Conservation (phyloP, 1,140 invertebrate species). For the Orchesella cincta region DNA sequence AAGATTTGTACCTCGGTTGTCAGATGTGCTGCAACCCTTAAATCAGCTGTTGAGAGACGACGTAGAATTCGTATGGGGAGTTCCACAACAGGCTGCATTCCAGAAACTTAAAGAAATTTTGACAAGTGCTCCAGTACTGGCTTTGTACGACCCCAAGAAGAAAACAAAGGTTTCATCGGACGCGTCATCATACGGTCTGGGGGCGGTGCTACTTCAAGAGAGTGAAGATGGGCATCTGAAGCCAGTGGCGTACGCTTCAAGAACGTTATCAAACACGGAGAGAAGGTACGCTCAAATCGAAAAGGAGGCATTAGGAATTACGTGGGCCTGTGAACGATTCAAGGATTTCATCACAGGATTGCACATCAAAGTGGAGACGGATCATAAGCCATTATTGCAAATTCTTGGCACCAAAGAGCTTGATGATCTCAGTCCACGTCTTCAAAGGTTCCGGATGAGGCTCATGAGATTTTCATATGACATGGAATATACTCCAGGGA, state of each 20-base stretch:
- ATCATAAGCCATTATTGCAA: slow-evolving; percentile 53
- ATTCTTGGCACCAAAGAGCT: slow-evolving; percentile 51
- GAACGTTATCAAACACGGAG: slow-evolving; percentile 48
- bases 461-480: slow-evolving; percentile 54
- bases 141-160: slow-evolving; percentile 1
- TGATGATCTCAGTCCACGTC: slow-evolving; percentile 53
- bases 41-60: not conserved
- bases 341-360: slow-evolving; percentile 51
- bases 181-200: slow-evolving; percentile 50
- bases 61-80: not conserved
- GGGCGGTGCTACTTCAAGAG: slow-evolving; percentile 51
- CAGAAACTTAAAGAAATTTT: slow-evolving; percentile 20
- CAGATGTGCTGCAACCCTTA: slow-evolving; percentile 49
- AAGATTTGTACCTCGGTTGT: slow-evolving; percentile 53
- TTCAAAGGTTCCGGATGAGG: slow-evolving; percentile 55
- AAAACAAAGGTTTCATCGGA: slow-evolving; percentile 40
- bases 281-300: slow-evolving; percentile 52
- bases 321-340: slow-evolving; percentile 50
- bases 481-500: slow-evolving; percentile 53
- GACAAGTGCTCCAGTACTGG: slow-evolving; percentile 6
- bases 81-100: not conserved
- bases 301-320: slow-evolving; percentile 52
- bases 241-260: slow-evolving; percentile 53
- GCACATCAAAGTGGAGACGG: slow-evolving; percentile 51
- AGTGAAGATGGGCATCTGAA: slow-evolving; percentile 26